Evolutionary conservation across 2,113 vertebrate species (phyloP).

Genomic region (Corydoras sp.): DNA sequence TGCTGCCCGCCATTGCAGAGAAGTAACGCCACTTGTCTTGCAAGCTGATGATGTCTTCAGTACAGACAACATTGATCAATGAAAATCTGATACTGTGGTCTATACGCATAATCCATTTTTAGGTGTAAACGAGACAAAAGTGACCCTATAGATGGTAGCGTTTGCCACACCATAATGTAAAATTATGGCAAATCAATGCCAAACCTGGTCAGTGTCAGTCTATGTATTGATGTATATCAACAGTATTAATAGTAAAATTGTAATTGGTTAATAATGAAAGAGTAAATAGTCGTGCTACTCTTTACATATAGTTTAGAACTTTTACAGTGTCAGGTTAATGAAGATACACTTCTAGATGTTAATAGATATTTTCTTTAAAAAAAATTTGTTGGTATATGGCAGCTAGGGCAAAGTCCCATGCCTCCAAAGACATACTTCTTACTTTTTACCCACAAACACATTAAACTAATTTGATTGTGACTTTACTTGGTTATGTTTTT

Average conservation of each 20-base stretch:
- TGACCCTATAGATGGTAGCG: constrained; percentile 40
- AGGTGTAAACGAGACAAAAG: constrained; percentile 33
- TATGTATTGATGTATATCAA: neutral
- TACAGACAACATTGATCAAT: constrained; percentile 3
- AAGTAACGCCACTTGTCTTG: constrained; percentile 43
- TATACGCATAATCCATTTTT: constrained; percentile 36
- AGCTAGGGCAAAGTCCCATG: too few relatives aligned
- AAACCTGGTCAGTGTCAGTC: constrained; percentile 38
- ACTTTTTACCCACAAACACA: too few relatives aligned
- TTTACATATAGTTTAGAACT: too few relatives aligned
- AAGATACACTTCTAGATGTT: too few relatives aligned
- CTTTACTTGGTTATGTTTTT: neutral
- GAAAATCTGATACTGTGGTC: constrained; percentile 23
- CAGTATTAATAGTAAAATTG: constrained; percentile 29
- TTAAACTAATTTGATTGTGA: too few relatives aligned
- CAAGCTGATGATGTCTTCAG: neutral
- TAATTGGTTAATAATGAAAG: constrained; percentile 19
- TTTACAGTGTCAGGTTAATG: too few relatives aligned
- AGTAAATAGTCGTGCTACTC: neutral
- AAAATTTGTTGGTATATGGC: too few relatives aligned
- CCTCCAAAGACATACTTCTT: too few relatives aligned
- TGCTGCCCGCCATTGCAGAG: constrained; percentile 68
- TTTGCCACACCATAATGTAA: constrained; percentile 36
- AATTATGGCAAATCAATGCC: constrained; percentile 35
- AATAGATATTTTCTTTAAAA: too few relatives aligned